Evolutionary conservation across 2,888 invertebrate genomes (phyloP).

Genomic region (Bibio marci): DNA sequence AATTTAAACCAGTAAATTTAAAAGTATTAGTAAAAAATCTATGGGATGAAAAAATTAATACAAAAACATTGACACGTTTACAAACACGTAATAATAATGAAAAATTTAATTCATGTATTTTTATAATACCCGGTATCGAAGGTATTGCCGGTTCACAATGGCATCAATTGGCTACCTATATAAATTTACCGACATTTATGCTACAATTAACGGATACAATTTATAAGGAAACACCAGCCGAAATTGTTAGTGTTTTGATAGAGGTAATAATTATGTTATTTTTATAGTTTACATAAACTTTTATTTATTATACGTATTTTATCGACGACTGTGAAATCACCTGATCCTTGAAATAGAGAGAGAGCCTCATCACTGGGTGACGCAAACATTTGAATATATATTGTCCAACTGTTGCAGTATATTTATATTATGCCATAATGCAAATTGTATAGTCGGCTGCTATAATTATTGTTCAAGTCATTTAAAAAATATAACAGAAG

Average conservation of each 20-base stretch:
- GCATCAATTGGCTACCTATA: conserved; percentile 19
- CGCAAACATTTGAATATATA: no score
- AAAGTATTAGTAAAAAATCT: conserved; percentile 40
- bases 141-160: conserved; percentile 35
- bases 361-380: no score
- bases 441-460: no score
- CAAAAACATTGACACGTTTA: conserved; percentile 36
- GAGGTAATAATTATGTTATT: conserved; percentile 17
- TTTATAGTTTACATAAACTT: neutral
- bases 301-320: neutral
- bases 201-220: conserved; percentile 22
- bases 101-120: conserved; percentile 18
- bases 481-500: no score
- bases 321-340: no score
- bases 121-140: conserved; percentile 51
- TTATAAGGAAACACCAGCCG: conserved; percentile 15
- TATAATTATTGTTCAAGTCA: no score
- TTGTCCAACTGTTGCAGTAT: no score
- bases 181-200: conserved; percentile 17
- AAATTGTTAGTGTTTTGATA: conserved; percentile 17
- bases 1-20: conserved; percentile 29
- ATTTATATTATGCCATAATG: no score
- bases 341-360: no score
- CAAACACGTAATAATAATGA: conserved; percentile 21
- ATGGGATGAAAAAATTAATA: conserved; percentile 38